A percentile compares a stretch with the other conserved stretches of the same genome.
phyloP scores from a whole-genome alignment of 2,888 invertebrate species.

The Spodoptera littoralis region DNA sequence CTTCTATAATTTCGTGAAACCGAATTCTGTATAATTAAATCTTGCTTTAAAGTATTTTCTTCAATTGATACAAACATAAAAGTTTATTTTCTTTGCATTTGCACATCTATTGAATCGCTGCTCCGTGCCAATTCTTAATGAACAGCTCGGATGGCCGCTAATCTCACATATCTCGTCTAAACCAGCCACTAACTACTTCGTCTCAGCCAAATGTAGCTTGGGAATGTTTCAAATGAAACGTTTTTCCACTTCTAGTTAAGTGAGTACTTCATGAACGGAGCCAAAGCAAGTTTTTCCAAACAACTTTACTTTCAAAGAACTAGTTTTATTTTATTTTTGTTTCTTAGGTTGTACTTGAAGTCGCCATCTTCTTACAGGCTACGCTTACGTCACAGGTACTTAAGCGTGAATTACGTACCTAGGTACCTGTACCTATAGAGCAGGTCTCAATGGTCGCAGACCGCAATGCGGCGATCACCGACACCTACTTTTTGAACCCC shows the following conservation, averaged over 20 bases:
- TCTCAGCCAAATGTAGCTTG: slow-evolving; percentile 21
- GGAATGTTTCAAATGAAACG: slow-evolving; percentile 24
- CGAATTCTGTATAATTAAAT: too few species aligned
- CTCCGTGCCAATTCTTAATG: slow-evolving; percentile 18
- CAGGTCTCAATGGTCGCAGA: slow-evolving; percentile 8
- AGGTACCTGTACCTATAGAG: not conserved
- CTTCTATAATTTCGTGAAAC: too few species aligned
- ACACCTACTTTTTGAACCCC: slow-evolving; percentile 34
- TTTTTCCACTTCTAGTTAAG: not conserved
- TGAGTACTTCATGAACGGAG: too few species aligned
- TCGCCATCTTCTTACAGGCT: not conserved
- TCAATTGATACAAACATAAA: not conserved
- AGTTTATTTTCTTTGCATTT: not conserved
- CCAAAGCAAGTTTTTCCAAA: too few species aligned
- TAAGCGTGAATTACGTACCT: slow-evolving; percentile 7
- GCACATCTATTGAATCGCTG: not conserved
- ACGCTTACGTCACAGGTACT: slow-evolving; percentile 6
- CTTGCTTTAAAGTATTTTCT: not conserved
- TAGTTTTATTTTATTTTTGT: too few species aligned
- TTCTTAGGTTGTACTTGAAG: too few species aligned
- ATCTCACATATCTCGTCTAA: slow-evolving; percentile 9
- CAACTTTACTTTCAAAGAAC: too few species aligned
- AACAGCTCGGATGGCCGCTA: slow-evolving; percentile 7
- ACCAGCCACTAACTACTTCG: slow-evolving; percentile 4
- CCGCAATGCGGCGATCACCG: slow-evolving; percentile 43